Evolutionary conservation across 2,797 vertebrate genomes (phyloP).

Genomic region (Strix occidentalis): DNA sequence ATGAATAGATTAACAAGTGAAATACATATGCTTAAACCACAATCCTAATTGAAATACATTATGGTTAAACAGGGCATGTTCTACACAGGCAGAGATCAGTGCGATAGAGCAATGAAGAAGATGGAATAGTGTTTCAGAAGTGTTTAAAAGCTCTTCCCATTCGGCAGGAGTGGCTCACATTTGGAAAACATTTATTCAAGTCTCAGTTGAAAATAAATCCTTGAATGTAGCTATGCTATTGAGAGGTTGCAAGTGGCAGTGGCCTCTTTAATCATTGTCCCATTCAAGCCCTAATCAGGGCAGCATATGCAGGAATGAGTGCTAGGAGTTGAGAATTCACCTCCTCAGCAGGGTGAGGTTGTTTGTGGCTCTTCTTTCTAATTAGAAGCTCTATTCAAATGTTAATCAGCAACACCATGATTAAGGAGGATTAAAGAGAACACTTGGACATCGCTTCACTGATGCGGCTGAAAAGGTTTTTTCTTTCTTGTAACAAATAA

Average conservation of each 20-base stretch:
- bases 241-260: slow-evolving; percentile 54
- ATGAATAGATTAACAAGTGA: slow-evolving; percentile 35
- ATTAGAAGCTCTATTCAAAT: slow-evolving; percentile 70
- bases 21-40: slow-evolving; percentile 12
- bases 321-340: slow-evolving; percentile 49
- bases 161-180: slow-evolving; percentile 62
- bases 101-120: not conserved
- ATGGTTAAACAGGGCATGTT: slow-evolving; percentile 15
- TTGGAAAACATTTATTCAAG: slow-evolving; percentile 76
- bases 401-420: slow-evolving; percentile 59
- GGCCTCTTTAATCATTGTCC: slow-evolving; percentile 73
- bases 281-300: slow-evolving; percentile 73
- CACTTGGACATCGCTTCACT: slow-evolving; percentile 14
- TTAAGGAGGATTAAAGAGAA: slow-evolving; percentile 46
- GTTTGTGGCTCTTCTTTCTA: slow-evolving; percentile 33
- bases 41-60: slow-evolving; percentile 9
- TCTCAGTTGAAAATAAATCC: slow-evolving; percentile 71
- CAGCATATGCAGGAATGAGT: slow-evolving; percentile 48
- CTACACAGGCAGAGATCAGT: not conserved
- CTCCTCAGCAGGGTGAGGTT: slow-evolving; percentile 34
- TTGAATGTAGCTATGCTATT: slow-evolving; percentile 39
- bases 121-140: slow-evolving; percentile 22
- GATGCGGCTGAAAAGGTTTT: slow-evolving; percentile 9
- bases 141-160: slow-evolving; percentile 43
- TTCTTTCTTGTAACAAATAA: not conserved